Conservation (phyloP, 2,888 invertebrate species). For the Drosophila incognita region DNA sequence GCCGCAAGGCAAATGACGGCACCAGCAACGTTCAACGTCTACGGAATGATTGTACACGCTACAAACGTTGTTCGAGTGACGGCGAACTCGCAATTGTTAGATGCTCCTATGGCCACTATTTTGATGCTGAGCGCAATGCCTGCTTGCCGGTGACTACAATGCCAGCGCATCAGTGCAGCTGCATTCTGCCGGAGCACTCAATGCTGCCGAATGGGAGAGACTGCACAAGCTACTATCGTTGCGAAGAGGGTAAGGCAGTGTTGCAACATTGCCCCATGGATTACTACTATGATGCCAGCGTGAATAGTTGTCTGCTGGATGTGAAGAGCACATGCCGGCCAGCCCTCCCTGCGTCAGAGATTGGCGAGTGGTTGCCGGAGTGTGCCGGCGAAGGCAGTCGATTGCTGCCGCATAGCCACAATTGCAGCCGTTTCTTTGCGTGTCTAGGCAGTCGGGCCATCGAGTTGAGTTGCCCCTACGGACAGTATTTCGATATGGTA, state of each 20-base stretch:
- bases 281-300: slow-evolving; percentile 53
- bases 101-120: slow-evolving; percentile 23
- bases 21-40: slow-evolving; percentile 13
- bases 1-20: background rate
- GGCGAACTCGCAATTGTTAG: slow-evolving; percentile 8
- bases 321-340: background rate
- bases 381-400: slow-evolving; percentile 43
- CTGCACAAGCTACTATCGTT: slow-evolving; percentile 23
- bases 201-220: slow-evolving; percentile 14
- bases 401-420: slow-evolving; percentile 43
- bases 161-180: slow-evolving; percentile 66
- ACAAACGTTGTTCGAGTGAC: slow-evolving; percentile 10
- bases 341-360: background rate
- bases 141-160: slow-evolving; percentile 57
- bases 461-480: slow-evolving; percentile 55
- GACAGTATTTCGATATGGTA: slow-evolving; percentile 16
- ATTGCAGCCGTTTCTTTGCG: slow-evolving; percentile 55
- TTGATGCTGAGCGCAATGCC: slow-evolving; percentile 18
- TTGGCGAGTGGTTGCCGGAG: slow-evolving; percentile 9
- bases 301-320: slow-evolving; percentile 27
- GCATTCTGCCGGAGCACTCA: slow-evolving; percentile 65
- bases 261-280: slow-evolving; percentile 53
- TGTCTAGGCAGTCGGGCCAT: slow-evolving; percentile 59
- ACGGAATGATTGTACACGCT: slow-evolving; percentile 19
- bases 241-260: slow-evolving; percentile 37